A percentile compares a stretch with the other conserved stretches of the same genome.
phyloP scores from a whole-genome alignment of 2,888 invertebrate genomes.

The Spicauda simplicius region DNA sequence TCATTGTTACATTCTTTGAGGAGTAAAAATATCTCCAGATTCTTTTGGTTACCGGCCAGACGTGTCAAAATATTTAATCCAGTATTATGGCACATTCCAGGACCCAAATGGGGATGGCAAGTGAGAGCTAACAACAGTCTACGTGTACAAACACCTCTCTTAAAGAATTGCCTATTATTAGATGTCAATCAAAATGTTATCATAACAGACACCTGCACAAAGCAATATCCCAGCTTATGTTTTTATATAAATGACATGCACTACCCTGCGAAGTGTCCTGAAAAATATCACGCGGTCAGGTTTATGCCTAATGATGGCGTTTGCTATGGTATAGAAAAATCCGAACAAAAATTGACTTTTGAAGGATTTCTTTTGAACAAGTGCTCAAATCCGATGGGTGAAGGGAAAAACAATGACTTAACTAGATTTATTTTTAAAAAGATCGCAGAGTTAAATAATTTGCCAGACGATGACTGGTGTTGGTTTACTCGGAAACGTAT shows the following conservation, averaged over 20 bases:
- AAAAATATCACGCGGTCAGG: slow-evolving; percentile 67
- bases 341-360: slow-evolving; percentile 55
- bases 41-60: slow-evolving; percentile 80
- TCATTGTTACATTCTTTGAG: slow-evolving; percentile 61
- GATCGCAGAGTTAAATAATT: slow-evolving; percentile 55
- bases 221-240: slow-evolving; percentile 67
- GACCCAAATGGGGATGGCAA: slow-evolving; percentile 67
- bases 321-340: slow-evolving; percentile 69
- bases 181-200: slow-evolving; percentile 57
- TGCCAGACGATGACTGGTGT: slow-evolving; percentile 62
- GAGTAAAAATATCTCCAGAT: slow-evolving; percentile 52
- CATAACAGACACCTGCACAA: slow-evolving; percentile 60
- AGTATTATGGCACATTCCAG: slow-evolving; percentile 77
- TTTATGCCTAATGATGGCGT: slow-evolving; percentile 63
- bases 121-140: slow-evolving; percentile 52
- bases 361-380: slow-evolving; percentile 55
- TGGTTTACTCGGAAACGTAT: slow-evolving; percentile 55
- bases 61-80: slow-evolving; percentile 71
- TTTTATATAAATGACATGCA: slow-evolving; percentile 67
- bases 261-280: slow-evolving; percentile 66
- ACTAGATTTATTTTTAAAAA: slow-evolving; percentile 66
- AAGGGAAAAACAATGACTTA: slow-evolving; percentile 49
- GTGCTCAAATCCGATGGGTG: slow-evolving; percentile 63
- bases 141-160: slow-evolving; percentile 47
- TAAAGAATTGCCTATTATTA: slow-evolving; percentile 66